phyloP scores from a whole-genome alignment of 2,888 invertebrate species.

The Cenopis cana region DNA sequence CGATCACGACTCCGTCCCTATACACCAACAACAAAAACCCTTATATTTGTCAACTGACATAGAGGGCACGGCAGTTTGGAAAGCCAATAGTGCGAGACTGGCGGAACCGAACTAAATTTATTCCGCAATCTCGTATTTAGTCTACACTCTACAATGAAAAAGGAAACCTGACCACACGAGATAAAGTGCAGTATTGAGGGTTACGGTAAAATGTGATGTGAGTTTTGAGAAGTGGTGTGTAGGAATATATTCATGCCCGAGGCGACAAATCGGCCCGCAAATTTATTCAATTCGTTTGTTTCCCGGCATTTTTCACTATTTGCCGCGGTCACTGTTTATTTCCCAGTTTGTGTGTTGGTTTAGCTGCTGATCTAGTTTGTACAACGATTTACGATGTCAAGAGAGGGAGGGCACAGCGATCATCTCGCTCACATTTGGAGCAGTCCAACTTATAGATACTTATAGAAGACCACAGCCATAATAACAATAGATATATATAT shows the following conservation, averaged over 20 bases:
- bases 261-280: conserved; percentile 36
- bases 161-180: not conserved
- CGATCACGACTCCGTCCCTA: conserved; percentile 5
- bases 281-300: conserved; percentile 42
- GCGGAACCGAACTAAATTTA: not conserved
- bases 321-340: conserved; percentile 37
- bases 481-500: too few species aligned
- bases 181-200: not conserved
- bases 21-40: conserved; percentile 11
- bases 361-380: conserved; percentile 19
- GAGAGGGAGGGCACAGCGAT: too few species aligned
- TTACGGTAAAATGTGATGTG: not conserved
- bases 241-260: conserved; percentile 36
- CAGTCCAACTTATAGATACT: too few species aligned
- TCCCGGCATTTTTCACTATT: conserved; percentile 40
- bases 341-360: conserved; percentile 18
- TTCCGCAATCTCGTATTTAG: not conserved
- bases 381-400: not conserved
- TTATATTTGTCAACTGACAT: conserved; percentile 29
- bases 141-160: not conserved
- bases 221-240: not conserved
- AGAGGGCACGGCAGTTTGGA: conserved; percentile 25
- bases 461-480: too few species aligned
- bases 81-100: conserved; percentile 20
- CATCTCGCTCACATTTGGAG: too few species aligned